phyloP scores from a whole-genome alignment of 2,113 vertebrate species.

The Rissa tridactyla region DNA sequence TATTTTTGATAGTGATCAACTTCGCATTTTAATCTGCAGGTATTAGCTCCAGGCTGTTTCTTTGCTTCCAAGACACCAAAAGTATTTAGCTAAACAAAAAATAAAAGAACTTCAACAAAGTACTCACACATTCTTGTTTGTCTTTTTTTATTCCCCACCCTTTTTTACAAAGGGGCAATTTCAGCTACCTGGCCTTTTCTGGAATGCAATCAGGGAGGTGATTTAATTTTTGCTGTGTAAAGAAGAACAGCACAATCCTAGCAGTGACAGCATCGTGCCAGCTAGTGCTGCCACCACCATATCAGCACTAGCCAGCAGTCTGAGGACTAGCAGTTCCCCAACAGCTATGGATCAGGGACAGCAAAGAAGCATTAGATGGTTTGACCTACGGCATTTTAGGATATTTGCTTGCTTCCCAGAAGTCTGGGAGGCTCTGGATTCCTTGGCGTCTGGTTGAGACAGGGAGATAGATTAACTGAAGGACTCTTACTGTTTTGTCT shows the following conservation, averaged over 20 bases:
- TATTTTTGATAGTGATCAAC: background rate
- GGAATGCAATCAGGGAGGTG: background rate
- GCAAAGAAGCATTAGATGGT: background rate
- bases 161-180: background rate
- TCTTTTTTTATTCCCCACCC: background rate
- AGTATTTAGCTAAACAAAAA: background rate
- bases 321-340: background rate
- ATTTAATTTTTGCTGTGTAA: background rate
- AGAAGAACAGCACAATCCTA: background rate
- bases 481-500: slow-evolving; percentile 42
- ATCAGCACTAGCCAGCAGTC: background rate
- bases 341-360: background rate
- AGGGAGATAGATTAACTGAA: slow-evolving; percentile 28
- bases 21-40: background rate
- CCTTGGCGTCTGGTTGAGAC: background rate
- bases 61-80: background rate
- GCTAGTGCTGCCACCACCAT: background rate
- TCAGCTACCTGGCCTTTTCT: slow-evolving; percentile 8
- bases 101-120: background rate
- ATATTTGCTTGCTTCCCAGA: slow-evolving; percentile 29
- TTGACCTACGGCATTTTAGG: background rate
- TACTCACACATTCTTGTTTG: background rate
- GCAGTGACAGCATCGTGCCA: background rate
- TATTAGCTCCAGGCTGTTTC: background rate
- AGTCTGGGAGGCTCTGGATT: slow-evolving; percentile 39